Conservation (phyloP, 2,113 vertebrate genomes). For the Sarotherodon lohbergeri region DNA sequence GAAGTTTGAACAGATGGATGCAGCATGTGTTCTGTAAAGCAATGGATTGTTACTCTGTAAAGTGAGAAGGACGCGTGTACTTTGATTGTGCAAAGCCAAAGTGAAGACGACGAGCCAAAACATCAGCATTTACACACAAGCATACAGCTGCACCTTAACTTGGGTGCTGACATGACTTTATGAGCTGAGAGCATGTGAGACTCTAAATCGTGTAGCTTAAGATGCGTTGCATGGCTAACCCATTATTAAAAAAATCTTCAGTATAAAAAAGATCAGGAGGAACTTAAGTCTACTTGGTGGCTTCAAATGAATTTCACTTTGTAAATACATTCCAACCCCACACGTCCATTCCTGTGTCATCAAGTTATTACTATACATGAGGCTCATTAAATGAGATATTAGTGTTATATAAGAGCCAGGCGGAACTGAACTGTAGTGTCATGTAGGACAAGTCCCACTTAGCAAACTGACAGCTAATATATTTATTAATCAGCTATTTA, state of each 20-base stretch:
- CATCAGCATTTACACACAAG: fast-evolving
- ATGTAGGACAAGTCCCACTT: neutral
- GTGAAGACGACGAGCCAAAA: neutral
- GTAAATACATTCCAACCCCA: neutral
- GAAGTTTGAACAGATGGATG: fast-evolving
- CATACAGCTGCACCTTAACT: neutral
- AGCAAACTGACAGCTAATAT: neutral
- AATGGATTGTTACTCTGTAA: neutral
- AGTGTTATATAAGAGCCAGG: neutral
- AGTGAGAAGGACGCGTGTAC: fast-evolving
- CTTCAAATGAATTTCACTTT: neutral
- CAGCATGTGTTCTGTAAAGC: neutral
- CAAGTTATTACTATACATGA: neutral
- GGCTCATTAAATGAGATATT: neutral
- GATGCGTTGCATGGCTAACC: neutral
- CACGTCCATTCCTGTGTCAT: neutral
- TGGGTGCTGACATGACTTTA: neutral
- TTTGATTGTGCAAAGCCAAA: neutral
- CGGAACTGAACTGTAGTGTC: neutral
- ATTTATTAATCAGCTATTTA: neutral
- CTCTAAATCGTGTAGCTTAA: neutral
- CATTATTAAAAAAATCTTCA: neutral
- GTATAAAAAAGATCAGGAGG: neutral
- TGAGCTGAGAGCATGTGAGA: neutral
- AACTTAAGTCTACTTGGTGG: neutral